Percentiles rank a stretch among this genome's conserved stretches.
phyloP scores from a whole-genome alignment of 2,888 invertebrate species.

The Xestia xanthographa region DNA sequence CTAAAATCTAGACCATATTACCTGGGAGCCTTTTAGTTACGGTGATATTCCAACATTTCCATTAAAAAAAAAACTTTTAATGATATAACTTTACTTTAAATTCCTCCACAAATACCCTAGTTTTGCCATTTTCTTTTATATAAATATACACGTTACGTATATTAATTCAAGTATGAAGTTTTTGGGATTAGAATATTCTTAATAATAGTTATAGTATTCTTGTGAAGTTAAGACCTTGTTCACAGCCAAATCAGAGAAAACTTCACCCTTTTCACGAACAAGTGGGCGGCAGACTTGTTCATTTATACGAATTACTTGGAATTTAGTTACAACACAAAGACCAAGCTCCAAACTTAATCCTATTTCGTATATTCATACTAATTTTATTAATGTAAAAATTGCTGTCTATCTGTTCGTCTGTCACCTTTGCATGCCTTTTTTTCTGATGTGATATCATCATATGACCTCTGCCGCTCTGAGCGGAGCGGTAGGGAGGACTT shows the following conservation, averaged over 20 bases:
- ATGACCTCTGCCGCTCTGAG: no score
- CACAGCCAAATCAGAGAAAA: not conserved
- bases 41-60: no score
- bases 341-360: slow-evolving; percentile 6
- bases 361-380: not conserved
- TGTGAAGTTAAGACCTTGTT: not conserved
- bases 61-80: no score
- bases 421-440: no score
- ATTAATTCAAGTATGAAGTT: not conserved
- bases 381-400: not conserved
- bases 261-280: not conserved
- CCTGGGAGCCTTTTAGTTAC: no score
- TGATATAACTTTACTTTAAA: no score
- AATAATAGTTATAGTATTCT: not conserved
- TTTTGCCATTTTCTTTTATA: no score
- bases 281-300: not conserved
- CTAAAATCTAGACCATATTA: no score
- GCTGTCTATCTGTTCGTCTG: not conserved
- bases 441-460: no score
- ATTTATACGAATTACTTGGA: not conserved
- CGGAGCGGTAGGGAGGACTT: no score
- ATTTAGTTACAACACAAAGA: not conserved
- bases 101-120: no score
- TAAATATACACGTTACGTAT: no score
- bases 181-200: not conserved